phyloP scores from a whole-genome alignment of 2,797 vertebrate species.

The Gymnothorax javanicus region DNA sequence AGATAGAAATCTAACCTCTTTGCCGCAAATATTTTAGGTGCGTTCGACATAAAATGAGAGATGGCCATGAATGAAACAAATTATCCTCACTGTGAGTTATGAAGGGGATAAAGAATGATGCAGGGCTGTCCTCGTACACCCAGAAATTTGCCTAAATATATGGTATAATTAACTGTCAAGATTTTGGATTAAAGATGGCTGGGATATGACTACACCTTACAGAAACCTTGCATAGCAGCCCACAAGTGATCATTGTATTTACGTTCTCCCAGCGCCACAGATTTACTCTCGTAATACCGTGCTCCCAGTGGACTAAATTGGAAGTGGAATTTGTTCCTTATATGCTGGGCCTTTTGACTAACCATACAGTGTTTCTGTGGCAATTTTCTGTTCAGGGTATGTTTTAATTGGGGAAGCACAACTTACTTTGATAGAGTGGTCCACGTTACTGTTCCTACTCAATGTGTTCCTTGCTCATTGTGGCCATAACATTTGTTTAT shows the following conservation, averaged over 20 bases:
- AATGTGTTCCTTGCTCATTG: background rate
- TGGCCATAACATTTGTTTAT: background rate
- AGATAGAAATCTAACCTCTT: background rate
- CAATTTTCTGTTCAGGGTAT: background rate
- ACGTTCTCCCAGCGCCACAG: conserved; percentile 19
- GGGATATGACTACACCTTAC: background rate
- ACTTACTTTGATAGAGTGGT: background rate
- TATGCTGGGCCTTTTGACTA: background rate
- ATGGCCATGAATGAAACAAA: background rate
- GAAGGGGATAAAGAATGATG: background rate
- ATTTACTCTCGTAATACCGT: conserved; percentile 41
- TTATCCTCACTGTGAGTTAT: background rate
- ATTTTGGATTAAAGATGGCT: background rate
- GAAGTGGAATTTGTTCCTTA: conserved; percentile 6
- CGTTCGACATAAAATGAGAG: background rate
- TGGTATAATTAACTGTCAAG: background rate
- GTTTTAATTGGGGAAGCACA: conserved; percentile 20
- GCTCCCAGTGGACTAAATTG: conserved; percentile 24
- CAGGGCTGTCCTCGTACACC: background rate
- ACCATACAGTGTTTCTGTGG: background rate
- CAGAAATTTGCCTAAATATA: background rate
- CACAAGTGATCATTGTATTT: conserved; percentile 34
- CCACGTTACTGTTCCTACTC: background rate
- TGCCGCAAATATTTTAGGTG: background rate
- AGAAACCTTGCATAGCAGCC: conserved; percentile 9